phyloP scores from a whole-genome alignment of 2,797 vertebrate genomes.

The Megalops cyprinoides region DNA sequence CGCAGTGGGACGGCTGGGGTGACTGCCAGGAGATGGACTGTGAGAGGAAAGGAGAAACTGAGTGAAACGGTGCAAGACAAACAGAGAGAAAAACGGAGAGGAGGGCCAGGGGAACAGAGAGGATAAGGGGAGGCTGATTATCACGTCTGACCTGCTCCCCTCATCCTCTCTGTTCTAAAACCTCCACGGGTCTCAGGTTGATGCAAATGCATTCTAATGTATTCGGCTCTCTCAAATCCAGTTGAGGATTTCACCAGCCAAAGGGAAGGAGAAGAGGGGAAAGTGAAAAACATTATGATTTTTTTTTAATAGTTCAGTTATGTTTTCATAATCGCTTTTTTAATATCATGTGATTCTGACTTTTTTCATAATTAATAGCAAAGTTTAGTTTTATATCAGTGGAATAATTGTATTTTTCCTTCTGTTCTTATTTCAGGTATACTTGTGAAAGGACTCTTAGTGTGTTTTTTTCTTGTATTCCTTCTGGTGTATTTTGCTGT shows the following conservation, averaged over 20 bases:
- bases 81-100: too few relatives aligned
- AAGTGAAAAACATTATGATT: neutral
- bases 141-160: constrained; percentile 23
- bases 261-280: neutral
- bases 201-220: constrained; percentile 28
- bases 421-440: neutral
- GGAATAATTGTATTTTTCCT: neutral
- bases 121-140: constrained; percentile 24
- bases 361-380: neutral
- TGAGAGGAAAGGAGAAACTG: neutral
- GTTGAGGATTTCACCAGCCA: constrained; percentile 2
- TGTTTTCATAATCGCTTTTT: neutral
- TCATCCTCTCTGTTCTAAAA: constrained; percentile 1
- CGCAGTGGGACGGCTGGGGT: neutral
- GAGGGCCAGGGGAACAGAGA: neutral
- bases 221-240: constrained; percentile 12
- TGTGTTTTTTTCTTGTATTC: neutral
- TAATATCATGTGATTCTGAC: neutral
- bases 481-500: neutral
- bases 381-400: neutral
- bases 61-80: neutral
- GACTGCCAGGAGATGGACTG: neutral
- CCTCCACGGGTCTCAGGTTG: constrained; percentile 27
- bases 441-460: neutral
- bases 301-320: neutral